Evolutionary conservation across 2,113 vertebrate genomes (phyloP).

Genomic region (Nothobranchius furzeri): DNA sequence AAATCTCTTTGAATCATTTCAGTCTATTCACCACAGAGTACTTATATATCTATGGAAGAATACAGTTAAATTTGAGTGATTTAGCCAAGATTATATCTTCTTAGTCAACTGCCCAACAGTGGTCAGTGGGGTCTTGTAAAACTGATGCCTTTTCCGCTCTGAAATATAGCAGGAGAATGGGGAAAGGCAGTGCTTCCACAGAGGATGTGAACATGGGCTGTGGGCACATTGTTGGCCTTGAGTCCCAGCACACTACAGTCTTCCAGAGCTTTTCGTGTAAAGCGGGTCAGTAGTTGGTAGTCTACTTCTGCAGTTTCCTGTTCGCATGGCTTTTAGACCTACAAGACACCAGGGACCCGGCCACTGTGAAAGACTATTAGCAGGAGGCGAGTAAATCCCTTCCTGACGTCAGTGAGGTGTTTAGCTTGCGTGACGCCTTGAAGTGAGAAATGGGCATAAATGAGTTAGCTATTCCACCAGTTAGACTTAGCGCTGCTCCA

Average conservation of each 20-base stretch:
- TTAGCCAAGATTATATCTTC: too few relatives aligned
- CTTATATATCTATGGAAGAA: too few relatives aligned
- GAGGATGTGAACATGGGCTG: constrained; percentile 75
- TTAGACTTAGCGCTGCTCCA: constrained; percentile 55
- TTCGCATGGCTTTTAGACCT: constrained; percentile 69
- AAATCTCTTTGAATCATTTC: too few relatives aligned
- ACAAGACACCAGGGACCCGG: constrained; percentile 65
- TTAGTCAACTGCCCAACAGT: constrained; percentile 33
- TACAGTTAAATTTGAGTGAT: too few relatives aligned
- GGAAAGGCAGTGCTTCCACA: constrained; percentile 71
- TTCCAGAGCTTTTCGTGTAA: constrained; percentile 58
- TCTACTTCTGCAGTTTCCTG: constrained; percentile 67
- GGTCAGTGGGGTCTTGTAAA: constrained; percentile 52
- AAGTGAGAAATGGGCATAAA: constrained; percentile 33
- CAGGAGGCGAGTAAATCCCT: constrained; percentile 56
- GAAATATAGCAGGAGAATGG: constrained; percentile 56
- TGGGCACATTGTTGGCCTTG: constrained; percentile 78
- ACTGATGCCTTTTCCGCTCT: constrained; percentile 61
- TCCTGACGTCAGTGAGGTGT: constrained; percentile 73
- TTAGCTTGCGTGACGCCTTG: constrained; percentile 56
- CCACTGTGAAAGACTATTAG: constrained; percentile 50
- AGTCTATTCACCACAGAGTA: too few relatives aligned
- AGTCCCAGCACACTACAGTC: constrained; percentile 63
- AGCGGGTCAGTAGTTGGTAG: constrained; percentile 38
- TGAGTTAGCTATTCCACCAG: constrained; percentile 29